Base-by-base conservation (phyloP, 2,888 invertebrate genomes). In the Leptopterna dolabrata region DNA sequence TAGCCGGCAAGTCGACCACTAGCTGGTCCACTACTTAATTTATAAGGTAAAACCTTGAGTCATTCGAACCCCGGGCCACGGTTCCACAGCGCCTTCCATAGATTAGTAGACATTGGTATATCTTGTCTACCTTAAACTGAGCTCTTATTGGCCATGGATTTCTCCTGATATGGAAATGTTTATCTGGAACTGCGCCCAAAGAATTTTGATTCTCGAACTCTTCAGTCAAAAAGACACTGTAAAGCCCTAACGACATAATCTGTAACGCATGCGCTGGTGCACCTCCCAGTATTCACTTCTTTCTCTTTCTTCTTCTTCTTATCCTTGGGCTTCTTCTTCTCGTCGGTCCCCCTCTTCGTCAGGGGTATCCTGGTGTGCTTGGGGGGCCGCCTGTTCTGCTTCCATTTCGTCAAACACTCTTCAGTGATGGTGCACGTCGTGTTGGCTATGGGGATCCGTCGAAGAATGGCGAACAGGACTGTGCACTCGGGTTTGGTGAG, bases 161-260 rank as follows among this genome's bases (percentile, higher is more conserved):
- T n/a, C n/a, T n/a, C n/a, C n/a, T n/a, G n/a, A n/a, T n/a, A n/a
- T n/a, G n/a, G n/a, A n/a, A n/a, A n/a, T n/a, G n/a, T n/a, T n/a
- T n/a, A n/a, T n/a, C n/a, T n/a, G n/a, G 24, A 63, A 63, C 63
- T 63, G 55, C 2, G 19, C 9, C 55, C 55, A 55, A 19, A 2
- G 0, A 2, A 55, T 19, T 7, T 55, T 19, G 19, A 55, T 19
- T 27, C 24, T 24, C 27, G 11, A 63, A 11, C 24, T 11, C 2
- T n/a, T 83, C 71, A 89, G 80, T 94, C 94, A 90, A 94, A 94
- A 82, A 94, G 90, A 90, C 93, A 94, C 89, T 93, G 92, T 63
- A 94, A 92, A 19, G 93, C 93, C 87, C 93, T 91, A 76, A 93
- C 90, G 6, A 93, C 91, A 30, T 93, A 93, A 76, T 93, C 93